A percentile compares a stretch with the other conserved stretches of the same genome.
phyloP scores from a whole-genome alignment of 2,888 invertebrate genomes.

The Drosophila fulvimacula region DNA sequence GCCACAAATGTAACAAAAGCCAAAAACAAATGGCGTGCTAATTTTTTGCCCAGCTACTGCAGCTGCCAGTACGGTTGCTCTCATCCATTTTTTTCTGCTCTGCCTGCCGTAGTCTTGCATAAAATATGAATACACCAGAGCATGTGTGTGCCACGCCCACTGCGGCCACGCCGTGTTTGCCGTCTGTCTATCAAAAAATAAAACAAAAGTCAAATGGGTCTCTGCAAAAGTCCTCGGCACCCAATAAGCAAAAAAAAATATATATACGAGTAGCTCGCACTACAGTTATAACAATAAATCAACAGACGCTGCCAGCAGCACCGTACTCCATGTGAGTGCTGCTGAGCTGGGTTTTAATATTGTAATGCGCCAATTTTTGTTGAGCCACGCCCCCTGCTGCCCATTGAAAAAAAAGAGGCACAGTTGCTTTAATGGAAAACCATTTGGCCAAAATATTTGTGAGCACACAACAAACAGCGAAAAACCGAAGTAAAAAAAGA shows the following conservation, averaged over 20 bases:
- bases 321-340: constrained; percentile 26
- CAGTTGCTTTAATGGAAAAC: constrained; percentile 66
- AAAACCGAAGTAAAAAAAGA: constrained; percentile 10
- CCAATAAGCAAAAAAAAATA: constrained; percentile 52
- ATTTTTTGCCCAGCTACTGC: constrained; percentile 60
- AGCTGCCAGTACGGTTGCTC: constrained; percentile 11
- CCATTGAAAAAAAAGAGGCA: constrained; percentile 1
- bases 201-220: constrained; percentile 73
- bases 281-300: constrained; percentile 80
- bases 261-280: constrained; percentile 35
- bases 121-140: constrained; percentile 67
- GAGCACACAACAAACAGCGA: constrained; percentile 8
- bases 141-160: constrained; percentile 35
- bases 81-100: constrained; percentile 3
- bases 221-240: constrained; percentile 45
- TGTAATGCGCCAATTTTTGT: constrained; percentile 68
- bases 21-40: constrained; percentile 73
- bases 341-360: constrained; percentile 67
- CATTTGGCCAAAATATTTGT: constrained; percentile 61
- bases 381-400: constrained; percentile 9
- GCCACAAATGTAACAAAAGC: constrained; percentile 61
- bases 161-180: constrained; percentile 56
- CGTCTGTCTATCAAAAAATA: constrained; percentile 76
- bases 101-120: constrained; percentile 60
- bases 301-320: constrained; percentile 70